Evolutionary conservation across 1,140 invertebrate genomes (phyloP).

Genomic region (Chlorops oryzae): DNA sequence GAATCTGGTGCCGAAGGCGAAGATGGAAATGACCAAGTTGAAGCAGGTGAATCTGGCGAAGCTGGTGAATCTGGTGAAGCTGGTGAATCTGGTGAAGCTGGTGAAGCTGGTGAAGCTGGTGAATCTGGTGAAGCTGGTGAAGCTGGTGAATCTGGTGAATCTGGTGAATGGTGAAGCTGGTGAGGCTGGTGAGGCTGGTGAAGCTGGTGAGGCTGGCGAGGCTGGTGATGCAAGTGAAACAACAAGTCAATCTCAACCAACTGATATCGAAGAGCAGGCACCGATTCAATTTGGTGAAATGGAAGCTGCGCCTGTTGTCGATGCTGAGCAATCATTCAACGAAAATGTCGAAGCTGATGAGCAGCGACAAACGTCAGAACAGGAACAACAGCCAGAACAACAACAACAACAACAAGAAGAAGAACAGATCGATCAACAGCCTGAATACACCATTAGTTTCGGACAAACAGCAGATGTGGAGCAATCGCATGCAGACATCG

Average conservation of each 20-base stretch:
- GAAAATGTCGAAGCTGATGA: slow-evolving; percentile 25
- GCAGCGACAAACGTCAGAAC: slow-evolving; percentile 15
- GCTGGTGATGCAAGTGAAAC: slow-evolving; percentile 13
- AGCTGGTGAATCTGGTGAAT: slow-evolving; percentile 15
- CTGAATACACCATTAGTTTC: slow-evolving; percentile 30
- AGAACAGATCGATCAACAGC: slow-evolving; percentile 6
- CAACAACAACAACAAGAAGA: neutral
- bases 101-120: slow-evolving; percentile 12
- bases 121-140: slow-evolving; percentile 16
- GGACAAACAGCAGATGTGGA: slow-evolving; percentile 19
- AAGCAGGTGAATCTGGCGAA: too few relatives aligned
- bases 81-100: neutral
- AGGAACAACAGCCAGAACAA: slow-evolving; percentile 2
- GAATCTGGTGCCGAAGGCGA: slow-evolving; percentile 33
- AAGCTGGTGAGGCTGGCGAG: slow-evolving; percentile 16
- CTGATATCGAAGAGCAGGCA: slow-evolving; percentile 12
- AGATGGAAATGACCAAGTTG: slow-evolving; percentile 17
- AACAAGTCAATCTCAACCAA: slow-evolving; percentile 10
- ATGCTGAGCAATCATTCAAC: neutral
- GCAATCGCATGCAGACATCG: slow-evolving; percentile 31
- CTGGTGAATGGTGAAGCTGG: slow-evolving; percentile 14
- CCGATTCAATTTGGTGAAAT: slow-evolving; percentile 44
- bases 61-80: neutral
- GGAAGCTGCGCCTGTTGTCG: slow-evolving; percentile 34
- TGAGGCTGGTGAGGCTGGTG: slow-evolving; percentile 16